A percentile compares a stretch with the other conserved stretches of the same genome.
phyloP scores from a whole-genome alignment of 2,888 invertebrate species.

The Branchipolynoe longqiensis region DNA sequence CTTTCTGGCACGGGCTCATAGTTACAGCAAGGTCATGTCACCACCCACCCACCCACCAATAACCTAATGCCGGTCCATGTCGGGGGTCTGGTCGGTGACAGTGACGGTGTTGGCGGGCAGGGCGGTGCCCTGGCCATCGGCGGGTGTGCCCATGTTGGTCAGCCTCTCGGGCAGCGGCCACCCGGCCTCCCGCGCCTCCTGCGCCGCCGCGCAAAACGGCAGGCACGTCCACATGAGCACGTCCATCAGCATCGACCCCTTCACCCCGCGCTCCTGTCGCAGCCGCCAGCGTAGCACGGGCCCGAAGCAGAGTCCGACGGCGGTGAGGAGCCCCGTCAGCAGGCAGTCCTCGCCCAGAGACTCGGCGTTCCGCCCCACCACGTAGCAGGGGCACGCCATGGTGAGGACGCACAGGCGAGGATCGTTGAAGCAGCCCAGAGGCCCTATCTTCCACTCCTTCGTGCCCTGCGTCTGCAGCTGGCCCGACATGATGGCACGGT shows the following conservation, averaged over 20 bases:
- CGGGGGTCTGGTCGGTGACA: slow-evolving; percentile 10
- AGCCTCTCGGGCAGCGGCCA: slow-evolving; percentile 56
- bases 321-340: slow-evolving; percentile 60
- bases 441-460: slow-evolving; percentile 54
- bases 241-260: slow-evolving; percentile 63
- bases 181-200: slow-evolving; percentile 62
- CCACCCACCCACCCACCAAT: no score
- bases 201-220: slow-evolving; percentile 61
- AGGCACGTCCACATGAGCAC: slow-evolving; percentile 5
- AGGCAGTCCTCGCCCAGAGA: slow-evolving; percentile 63
- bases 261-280: slow-evolving; percentile 60
- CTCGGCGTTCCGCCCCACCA: slow-evolving; percentile 63
- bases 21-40: no score
- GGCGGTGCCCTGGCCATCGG: not conserved
- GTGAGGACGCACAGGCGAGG: slow-evolving; percentile 56
- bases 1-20: no score
- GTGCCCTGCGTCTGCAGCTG: slow-evolving; percentile 24
- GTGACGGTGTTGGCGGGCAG: not conserved
- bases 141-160: not conserved
- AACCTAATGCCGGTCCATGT: slow-evolving; percentile 48
- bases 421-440: slow-evolving; percentile 61
- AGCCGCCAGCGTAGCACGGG: slow-evolving; percentile 63
- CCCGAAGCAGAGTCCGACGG: slow-evolving; percentile 49
- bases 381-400: slow-evolving; percentile 60
- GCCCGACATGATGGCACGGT: slow-evolving; percentile 44